These are phyloP conservation scores for Solenodon paradoxus DNA, from an alignment of 2,113 vertebrate genomes.

Conservation along the genomic window DNA sequence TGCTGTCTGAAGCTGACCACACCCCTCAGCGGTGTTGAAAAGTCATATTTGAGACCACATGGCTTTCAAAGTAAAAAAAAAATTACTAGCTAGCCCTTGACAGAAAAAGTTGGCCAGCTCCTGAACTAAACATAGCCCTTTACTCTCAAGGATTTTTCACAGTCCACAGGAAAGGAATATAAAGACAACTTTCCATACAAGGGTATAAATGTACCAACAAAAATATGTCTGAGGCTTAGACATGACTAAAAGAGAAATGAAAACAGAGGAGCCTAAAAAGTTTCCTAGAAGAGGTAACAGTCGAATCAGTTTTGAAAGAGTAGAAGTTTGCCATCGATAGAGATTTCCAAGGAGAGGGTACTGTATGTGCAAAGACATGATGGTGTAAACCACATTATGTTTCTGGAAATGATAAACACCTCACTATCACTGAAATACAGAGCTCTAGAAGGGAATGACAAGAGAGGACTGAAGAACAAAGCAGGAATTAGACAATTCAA, in stretches of 20 bases:
- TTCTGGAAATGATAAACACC: neutral
- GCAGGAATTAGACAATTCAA: neutral
- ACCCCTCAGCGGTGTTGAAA: neutral
- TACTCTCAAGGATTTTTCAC: neutral
- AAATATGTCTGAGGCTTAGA: neutral
- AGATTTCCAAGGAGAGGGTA: neutral
- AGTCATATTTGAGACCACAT: neutral
- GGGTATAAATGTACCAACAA: neutral
- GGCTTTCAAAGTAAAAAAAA: neutral
- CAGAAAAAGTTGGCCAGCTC: neutral
- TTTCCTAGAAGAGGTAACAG: neutral
- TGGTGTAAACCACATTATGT: neutral
- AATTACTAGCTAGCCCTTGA: neutral
- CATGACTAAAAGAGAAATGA: neutral
- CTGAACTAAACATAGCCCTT: neutral
- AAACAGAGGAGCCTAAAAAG: neutral
- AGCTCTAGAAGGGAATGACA: neutral
- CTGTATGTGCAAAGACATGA: neutral
- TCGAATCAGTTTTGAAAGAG: neutral
- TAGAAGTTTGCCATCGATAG: too few relatives aligned
- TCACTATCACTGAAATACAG: neutral
- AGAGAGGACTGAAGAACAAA: neutral
- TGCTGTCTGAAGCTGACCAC: neutral
- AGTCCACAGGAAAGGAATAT: neutral
- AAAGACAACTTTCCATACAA: neutral